A percentile compares a stretch with the other conserved stretches of the same genome.
Evolutionary conservation across 2,797 vertebrate genomes (phyloP).

Genomic region (Cyclura pinguis): DNA sequence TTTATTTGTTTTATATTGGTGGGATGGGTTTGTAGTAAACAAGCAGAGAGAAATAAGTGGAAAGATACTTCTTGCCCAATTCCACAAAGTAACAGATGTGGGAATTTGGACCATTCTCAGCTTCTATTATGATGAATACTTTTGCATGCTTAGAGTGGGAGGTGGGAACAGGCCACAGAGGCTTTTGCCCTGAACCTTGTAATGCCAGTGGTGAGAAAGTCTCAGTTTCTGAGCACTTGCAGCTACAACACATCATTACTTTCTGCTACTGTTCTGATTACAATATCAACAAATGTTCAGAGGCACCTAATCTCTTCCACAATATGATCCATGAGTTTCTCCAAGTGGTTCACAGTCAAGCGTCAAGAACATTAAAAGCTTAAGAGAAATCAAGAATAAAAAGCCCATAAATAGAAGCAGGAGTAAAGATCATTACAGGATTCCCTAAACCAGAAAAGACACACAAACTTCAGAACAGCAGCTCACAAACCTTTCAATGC

Average conservation of each 20-base stretch:
- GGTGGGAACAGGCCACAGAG: too few relatives aligned
- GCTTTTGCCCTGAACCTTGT: background rate
- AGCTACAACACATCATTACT: background rate
- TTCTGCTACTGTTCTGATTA: background rate
- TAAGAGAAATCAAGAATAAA: background rate
- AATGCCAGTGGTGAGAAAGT: background rate
- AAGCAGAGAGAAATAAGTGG: background rate
- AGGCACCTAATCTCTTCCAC: background rate
- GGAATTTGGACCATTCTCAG: background rate
- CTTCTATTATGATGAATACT: background rate
- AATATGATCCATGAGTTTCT: background rate
- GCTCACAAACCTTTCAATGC: background rate
- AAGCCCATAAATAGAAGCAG: background rate
- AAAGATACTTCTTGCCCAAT: background rate
- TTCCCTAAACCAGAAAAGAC: background rate
- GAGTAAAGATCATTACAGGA: background rate
- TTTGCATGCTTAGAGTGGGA: too few relatives aligned
- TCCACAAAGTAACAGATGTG: background rate
- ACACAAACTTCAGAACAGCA: background rate
- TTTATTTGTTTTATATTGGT: rapidly evolving
- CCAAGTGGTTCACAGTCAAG: background rate
- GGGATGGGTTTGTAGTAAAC: background rate
- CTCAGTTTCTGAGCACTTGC: background rate
- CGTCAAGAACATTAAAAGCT: background rate
- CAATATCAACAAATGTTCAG: background rate